Percentiles rank a stretch among this genome's conserved stretches.
Evolutionary conservation across 2,888 invertebrate genomes (phyloP).

Genomic region (Cataglyphis albicans): DNA sequence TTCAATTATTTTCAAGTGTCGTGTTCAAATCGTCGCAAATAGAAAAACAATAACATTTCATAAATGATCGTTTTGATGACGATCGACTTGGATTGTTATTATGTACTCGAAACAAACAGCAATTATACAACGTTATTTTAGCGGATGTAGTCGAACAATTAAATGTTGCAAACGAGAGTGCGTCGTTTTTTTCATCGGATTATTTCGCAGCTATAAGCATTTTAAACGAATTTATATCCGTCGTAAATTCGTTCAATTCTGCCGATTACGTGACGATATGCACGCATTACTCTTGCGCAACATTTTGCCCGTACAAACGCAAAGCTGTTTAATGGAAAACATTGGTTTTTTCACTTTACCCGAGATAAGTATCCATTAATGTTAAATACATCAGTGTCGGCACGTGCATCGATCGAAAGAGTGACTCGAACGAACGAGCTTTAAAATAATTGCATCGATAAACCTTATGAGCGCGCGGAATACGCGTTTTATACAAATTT

Average conservation of each 20-base stretch:
- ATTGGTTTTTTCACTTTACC: not conserved
- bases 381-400: not conserved
- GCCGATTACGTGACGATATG: slow-evolving; percentile 14
- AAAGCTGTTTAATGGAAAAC: slow-evolving; percentile 38
- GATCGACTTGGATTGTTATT: slow-evolving; percentile 51
- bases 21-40: slow-evolving; percentile 39
- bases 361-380: slow-evolving; percentile 11
- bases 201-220: slow-evolving; percentile 51
- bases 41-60: slow-evolving; percentile 48
- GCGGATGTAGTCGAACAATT: slow-evolving; percentile 35
- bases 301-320: slow-evolving; percentile 9
- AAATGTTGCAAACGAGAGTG: slow-evolving; percentile 56
- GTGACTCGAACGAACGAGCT: slow-evolving; percentile 3
- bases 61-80: slow-evolving; percentile 34
- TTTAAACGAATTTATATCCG: slow-evolving; percentile 38
- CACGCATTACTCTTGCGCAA: not conserved
- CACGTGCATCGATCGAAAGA: not conserved
- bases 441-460: slow-evolving; percentile 9
- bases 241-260: slow-evolving; percentile 26
- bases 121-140: slow-evolving; percentile 33
- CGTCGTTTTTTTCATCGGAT: slow-evolving; percentile 54
- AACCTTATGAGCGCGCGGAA: not conserved
- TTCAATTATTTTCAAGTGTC: slow-evolving; percentile 33
- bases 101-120: slow-evolving; percentile 19
- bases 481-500: not conserved